Percentiles rank a stretch among this genome's conserved stretches.
phyloP scores from a whole-genome alignment of 2,888 invertebrate species.

The Pristionchus mayeri region DNA sequence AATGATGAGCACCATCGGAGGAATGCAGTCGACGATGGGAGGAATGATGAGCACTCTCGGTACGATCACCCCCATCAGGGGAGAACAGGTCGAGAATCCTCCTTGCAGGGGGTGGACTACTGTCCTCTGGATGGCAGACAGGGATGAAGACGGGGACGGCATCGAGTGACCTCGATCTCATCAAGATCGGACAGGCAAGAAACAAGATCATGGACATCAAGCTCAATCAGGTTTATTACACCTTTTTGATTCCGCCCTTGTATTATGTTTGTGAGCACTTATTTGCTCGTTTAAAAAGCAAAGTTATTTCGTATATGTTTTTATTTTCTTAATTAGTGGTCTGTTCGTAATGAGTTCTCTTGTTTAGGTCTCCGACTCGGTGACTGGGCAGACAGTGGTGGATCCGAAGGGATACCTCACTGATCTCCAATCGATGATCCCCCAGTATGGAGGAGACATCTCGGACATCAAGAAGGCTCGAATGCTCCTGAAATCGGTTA shows the following conservation, averaged over 20 bases:
- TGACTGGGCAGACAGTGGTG: constrained; percentile 98
- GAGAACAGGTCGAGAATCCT: constrained; percentile 14
- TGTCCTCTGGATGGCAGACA: constrained; percentile 83
- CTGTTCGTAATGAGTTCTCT: no score
- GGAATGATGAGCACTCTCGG: constrained; percentile 79
- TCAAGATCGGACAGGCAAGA: constrained; percentile 98
- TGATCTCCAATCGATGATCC: constrained; percentile 98
- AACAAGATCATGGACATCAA: constrained; percentile 99
- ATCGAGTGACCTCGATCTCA: constrained; percentile 88
- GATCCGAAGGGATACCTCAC: constrained; percentile 99
- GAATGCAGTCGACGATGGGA: constrained; percentile 64
- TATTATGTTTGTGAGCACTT: neutral
- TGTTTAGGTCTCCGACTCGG: constrained; percentile 86
- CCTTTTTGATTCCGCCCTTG: neutral
- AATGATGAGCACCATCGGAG: constrained; percentile 63
- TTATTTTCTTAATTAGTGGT: no score
- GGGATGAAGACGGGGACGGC: constrained; percentile 75
- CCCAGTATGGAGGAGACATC: constrained; percentile 91
- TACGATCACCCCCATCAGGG: neutral
- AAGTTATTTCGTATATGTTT: no score
- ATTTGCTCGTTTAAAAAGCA: neutral
- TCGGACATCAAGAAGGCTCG: constrained; percentile 82
- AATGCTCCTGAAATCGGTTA: constrained; percentile 93
- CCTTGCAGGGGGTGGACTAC: constrained; percentile 80
- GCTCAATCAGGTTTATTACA: constrained; percentile 85